These are phyloP conservation scores for Drosophila parthenogenetica DNA, from an alignment of 2,888 invertebrate genomes.

Conservation along the genomic window DNA sequence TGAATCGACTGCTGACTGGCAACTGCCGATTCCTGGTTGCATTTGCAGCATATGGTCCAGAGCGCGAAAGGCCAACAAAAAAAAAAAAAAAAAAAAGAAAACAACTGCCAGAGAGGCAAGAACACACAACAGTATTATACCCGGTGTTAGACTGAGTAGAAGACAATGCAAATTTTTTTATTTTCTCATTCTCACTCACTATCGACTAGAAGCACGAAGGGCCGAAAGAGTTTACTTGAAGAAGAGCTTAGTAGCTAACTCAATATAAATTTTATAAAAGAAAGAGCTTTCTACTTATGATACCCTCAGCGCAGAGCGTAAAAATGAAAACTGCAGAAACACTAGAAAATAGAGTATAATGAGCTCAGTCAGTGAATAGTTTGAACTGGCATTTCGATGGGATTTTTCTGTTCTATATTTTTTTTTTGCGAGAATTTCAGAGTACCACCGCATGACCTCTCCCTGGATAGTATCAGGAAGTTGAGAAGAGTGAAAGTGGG, in stretches of 20 bases:
- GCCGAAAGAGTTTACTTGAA: too few relatives aligned
- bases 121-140: neutral
- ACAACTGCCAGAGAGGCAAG: neutral
- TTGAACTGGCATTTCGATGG: constrained; percentile 47
- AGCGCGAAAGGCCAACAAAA: constrained; percentile 34
- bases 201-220: too few relatives aligned
- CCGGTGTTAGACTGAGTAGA: neutral
- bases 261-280: too few relatives aligned
- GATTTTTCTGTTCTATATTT: constrained; percentile 36
- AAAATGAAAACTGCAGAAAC: constrained; percentile 2
- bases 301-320: neutral
- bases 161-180: neutral
- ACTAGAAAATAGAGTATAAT: constrained; percentile 60
- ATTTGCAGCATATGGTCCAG: constrained; percentile 51
- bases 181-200: too few relatives aligned
- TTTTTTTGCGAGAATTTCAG: constrained; percentile 25
- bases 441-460: neutral
- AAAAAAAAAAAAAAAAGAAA: constrained; percentile 17
- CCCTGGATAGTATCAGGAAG: neutral
- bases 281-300: too few relatives aligned
- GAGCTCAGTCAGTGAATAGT: constrained; percentile 59
- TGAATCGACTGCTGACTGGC: constrained; percentile 55
- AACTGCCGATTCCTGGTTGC: constrained; percentile 26
- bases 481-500: constrained; percentile 25
- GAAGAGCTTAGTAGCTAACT: too few relatives aligned